Base-by-base conservation (phyloP, 2,888 invertebrate species). In the Pristionchus arcanus region DNA sequence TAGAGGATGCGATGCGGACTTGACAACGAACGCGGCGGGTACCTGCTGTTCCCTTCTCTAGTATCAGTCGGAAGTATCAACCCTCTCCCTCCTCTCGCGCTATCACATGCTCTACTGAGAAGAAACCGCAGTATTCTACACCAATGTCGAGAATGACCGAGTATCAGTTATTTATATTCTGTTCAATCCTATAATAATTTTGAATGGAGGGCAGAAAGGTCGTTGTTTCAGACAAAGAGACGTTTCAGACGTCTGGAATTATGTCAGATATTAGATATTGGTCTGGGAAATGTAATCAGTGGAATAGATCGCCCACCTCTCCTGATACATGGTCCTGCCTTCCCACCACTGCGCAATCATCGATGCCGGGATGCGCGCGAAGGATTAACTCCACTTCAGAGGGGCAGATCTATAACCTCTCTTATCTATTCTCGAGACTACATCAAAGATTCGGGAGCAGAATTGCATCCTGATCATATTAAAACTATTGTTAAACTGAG, bases 271-370 rank as follows among this genome's bases (percentile, higher is more conserved):
- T n/a, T n/a, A n/a, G n/a, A n/a, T n/a, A n/a, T n/a, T n/a, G n/a
- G n/a, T 71, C 71, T 16, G 4, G 19, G 19, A 28, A 71, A 16
- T 25, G 2, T 9, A 49, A 31, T 81, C 25, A 16, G 5, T 11
- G 28, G 59, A 5, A 37, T 34, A 0, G n/a, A 1, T 63, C 63
- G 11, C 31, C n/a, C 21, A 89, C 94, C 83, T 94, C 94, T 83
- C 94, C 94, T 37, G 93, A 91, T 0, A 93, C 93, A 89, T 93
- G 93, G 90, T 94, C 94, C 53, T 93, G 93, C 88, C 94, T 86
- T 7, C 94, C 94, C 9, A 94, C 93, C 5, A 94, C 94, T 0
- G 94, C 94, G 90, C 94, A 94, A 89, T 94, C 94, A 74, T 94
- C 94, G 81, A 94, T 93, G 66, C 93, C 94, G 0, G 93, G 91